A percentile compares a stretch with the other conserved stretches of the same genome.
These are phyloP conservation scores for Taurulus bubalis DNA, from an alignment of 2,113 vertebrate genomes.

Conservation along the genomic window DNA sequence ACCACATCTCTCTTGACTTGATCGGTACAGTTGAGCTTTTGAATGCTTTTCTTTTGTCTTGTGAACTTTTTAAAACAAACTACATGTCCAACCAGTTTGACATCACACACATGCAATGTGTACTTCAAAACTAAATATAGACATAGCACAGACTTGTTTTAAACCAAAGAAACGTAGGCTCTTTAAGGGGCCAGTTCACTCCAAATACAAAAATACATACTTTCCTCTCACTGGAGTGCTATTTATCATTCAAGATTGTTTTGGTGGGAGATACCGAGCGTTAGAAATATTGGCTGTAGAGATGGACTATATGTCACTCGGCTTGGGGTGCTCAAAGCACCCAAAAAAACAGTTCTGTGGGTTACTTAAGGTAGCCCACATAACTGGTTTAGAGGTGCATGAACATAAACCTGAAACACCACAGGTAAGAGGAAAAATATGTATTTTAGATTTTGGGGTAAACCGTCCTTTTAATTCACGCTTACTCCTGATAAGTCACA, in stretches of 20 bases:
- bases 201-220: neutral
- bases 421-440: too few species aligned
- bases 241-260: too few species aligned
- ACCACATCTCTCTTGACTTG: neutral
- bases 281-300: neutral
- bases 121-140: slow-evolving; percentile 11
- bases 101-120: neutral
- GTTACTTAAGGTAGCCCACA: too few species aligned
- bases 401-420: too few species aligned
- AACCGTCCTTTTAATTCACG: neutral
- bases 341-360: too few species aligned
- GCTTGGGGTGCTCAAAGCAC: too few species aligned
- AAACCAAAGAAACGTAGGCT: neutral
- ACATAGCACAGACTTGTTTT: neutral
- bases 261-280: neutral
- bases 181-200: neutral
- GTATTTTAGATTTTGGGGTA: too few species aligned
- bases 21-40: neutral
- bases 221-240: neutral
- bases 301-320: too few species aligned
- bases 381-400: too few species aligned
- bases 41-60: slow-evolving; percentile 9
- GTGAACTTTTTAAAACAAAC: neutral
- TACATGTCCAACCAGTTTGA: neutral
- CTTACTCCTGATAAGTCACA: neutral